Evolutionary conservation across 1,140 invertebrate species (phyloP).

Genomic region (Heliconius himera): DNA sequence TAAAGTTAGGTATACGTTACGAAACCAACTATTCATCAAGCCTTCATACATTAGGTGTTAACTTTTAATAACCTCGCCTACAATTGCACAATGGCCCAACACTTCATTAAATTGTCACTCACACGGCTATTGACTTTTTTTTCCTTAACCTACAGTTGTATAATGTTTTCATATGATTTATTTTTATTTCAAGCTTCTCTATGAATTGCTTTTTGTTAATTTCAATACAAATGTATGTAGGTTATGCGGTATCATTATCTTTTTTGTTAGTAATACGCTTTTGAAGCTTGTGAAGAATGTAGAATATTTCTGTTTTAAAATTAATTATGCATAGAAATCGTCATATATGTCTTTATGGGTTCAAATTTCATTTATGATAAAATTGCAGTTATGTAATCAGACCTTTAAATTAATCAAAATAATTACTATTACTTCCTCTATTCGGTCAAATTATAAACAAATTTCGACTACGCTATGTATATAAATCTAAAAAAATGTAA

Average conservation of each 20-base stretch:
- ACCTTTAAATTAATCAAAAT: too few species aligned
- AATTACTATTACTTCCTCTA: too few species aligned
- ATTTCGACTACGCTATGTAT: neutral
- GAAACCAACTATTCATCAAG: constrained; percentile 53
- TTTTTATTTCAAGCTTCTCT: neutral
- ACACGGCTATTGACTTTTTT: constrained; percentile 49
- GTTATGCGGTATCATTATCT: neutral
- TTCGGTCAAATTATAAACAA: too few species aligned
- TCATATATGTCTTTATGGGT: too few species aligned
- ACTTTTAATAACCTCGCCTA: constrained; percentile 65
- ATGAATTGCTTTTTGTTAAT: neutral
- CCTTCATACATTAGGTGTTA: constrained; percentile 62
- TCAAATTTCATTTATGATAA: too few species aligned
- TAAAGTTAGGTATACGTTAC: constrained; percentile 42
- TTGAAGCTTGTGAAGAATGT: neutral
- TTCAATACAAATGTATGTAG: neutral
- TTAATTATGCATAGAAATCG: too few species aligned
- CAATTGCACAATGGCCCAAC: constrained; percentile 69
- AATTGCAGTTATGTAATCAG: too few species aligned
- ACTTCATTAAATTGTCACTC: constrained; percentile 78
- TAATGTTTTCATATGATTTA: neutral
- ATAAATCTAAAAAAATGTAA: neutral
- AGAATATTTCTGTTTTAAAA: neutral
- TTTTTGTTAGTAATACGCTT: neutral
- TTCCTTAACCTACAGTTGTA: constrained; percentile 29